Conservation (phyloP, 2,113 vertebrate species). For the Atrichornis clamosus region DNA sequence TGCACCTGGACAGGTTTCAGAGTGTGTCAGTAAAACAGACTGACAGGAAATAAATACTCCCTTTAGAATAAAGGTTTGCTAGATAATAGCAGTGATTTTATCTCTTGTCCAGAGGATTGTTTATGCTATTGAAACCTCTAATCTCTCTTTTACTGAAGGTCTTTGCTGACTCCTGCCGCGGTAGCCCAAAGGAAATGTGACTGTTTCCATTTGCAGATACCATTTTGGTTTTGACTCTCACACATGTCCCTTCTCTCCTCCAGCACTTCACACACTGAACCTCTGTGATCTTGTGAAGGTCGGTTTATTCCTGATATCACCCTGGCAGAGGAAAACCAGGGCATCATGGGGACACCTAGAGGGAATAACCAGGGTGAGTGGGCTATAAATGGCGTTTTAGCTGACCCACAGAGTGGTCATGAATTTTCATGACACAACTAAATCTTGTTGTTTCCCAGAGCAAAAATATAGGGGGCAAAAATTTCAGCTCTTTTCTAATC, state of each 20-base stretch:
- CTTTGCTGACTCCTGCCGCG: not conserved
- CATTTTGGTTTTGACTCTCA: not conserved
- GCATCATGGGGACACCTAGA: not conserved
- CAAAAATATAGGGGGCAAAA: not conserved
- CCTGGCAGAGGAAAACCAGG: not conserved
- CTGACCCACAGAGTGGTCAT: not conserved
- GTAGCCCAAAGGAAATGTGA: not conserved
- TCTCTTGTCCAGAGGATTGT: not conserved
- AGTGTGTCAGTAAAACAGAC: not conserved
- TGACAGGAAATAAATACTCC: not conserved
- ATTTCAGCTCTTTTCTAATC: not conserved
- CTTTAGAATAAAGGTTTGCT: slow-evolving; percentile 16
- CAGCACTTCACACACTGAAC: not conserved
- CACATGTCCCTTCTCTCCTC: not conserved
- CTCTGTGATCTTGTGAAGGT: not conserved
- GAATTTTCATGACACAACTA: not conserved
- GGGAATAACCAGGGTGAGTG: not conserved
- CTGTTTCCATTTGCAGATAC: not conserved
- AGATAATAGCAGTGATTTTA: not conserved
- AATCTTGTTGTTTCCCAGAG: not conserved
- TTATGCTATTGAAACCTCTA: not conserved
- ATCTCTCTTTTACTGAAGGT: not conserved
- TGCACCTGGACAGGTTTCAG: not conserved
- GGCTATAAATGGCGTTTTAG: not conserved
- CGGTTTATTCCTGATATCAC: not conserved